Base-by-base conservation (phyloP, 2,797 vertebrate genomes). In the Sparidentex hasta region DNA sequence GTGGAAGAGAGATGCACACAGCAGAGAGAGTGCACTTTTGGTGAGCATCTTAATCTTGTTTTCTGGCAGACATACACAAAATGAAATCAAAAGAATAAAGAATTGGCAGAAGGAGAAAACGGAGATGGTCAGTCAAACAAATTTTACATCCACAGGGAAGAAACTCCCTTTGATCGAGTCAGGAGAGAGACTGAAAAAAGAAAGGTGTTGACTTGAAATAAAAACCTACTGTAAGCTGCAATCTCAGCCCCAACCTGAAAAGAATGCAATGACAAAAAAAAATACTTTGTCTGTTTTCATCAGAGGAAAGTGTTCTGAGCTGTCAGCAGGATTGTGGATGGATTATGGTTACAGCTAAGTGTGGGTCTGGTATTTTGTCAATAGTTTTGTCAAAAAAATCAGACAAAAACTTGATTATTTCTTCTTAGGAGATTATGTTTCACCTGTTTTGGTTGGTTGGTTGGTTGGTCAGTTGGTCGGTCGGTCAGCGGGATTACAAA, bases 11-110 rank as follows among this genome's bases (percentile, higher is more conserved):
- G 38, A 54, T 71, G 59, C 51, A 55, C 48, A 14, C 46, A 50
- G 29, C 62, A 55, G 25, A 43, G 56, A 21, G 7, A n/a, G 29
- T 7, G 29, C 29, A 33, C 29, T 33, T 7, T 17, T 65, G 9
- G 47, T 16, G 41, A 61, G 27, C 46, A 57, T 64, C 79, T 72
- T 50, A 47, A 12, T 62, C 8, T 33, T 58, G 27, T 56, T 67
- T 71, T 41, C 33, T 74, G 18, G 51, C 38, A 47, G 58, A 65
- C 9, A 43, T 27, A 54, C 18, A 23, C 57, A 52, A 57, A 27
- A 63, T 44, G 7, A 33, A 65, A 65, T 65, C 43, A 43, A 14
- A 54, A 56, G 38, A 46, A 51, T 63, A 44, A 62, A 21, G n/a
- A 43, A 18, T 29, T 72, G 43, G 18, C n/a, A 57, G 7, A 14